These are phyloP conservation scores for Galerucella nymphaeae DNA, from an alignment of 2,888 invertebrate species.

Conservation along the genomic window DNA sequence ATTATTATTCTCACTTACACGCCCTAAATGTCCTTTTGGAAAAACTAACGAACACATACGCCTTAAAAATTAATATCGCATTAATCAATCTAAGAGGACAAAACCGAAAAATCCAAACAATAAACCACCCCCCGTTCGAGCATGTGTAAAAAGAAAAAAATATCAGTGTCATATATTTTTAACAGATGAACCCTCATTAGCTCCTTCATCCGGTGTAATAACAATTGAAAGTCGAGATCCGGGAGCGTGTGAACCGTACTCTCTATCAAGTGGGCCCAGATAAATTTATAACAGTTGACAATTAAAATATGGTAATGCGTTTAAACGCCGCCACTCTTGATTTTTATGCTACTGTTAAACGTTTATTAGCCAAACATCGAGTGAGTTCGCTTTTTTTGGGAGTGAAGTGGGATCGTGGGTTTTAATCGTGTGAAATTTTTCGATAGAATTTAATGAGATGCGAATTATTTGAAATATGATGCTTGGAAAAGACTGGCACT, in stretches of 20 bases:
- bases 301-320: slow-evolving; percentile 62
- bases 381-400: slow-evolving; percentile 31
- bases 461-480: too few relatives aligned
- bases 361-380: slow-evolving; percentile 37
- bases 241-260: slow-evolving; percentile 62
- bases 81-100: slow-evolving; percentile 63
- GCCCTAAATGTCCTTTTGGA: slow-evolving; percentile 44
- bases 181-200: slow-evolving; percentile 63
- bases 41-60: slow-evolving; percentile 50
- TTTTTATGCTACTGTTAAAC: slow-evolving; percentile 37
- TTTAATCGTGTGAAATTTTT: slow-evolving; percentile 44
- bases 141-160: slow-evolving; percentile 59
- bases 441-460: neutral
- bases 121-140: slow-evolving; percentile 53
- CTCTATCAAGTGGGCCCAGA: slow-evolving; percentile 55
- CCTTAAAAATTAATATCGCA: slow-evolving; percentile 62
- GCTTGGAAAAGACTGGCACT: too few relatives aligned
- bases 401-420: slow-evolving; percentile 12
- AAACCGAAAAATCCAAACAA: slow-evolving; percentile 57
- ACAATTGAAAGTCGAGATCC: slow-evolving; percentile 60
- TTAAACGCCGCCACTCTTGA: slow-evolving; percentile 44
- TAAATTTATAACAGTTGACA: slow-evolving; percentile 62
- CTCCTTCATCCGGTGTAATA: slow-evolving; percentile 56
- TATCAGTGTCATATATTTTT: slow-evolving; percentile 62
- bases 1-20: slow-evolving; percentile 39